Evolutionary conservation across 2,113 vertebrate species (phyloP).

Genomic region (Cariama cristata): DNA sequence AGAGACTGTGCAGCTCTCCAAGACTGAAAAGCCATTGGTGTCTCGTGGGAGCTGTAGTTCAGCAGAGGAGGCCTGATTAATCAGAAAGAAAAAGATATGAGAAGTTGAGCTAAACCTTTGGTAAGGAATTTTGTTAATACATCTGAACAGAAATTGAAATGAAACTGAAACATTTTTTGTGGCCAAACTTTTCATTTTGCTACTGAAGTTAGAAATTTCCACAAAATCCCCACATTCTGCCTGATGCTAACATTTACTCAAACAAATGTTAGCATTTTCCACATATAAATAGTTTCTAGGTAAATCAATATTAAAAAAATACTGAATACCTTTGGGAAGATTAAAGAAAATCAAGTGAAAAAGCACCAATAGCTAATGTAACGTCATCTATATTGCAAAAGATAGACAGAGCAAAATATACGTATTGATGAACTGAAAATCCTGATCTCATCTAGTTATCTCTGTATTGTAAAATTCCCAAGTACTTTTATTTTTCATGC

Average conservation of each 20-base stretch:
- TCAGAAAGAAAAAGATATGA: neutral
- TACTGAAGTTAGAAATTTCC: neutral
- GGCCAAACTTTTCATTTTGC: neutral
- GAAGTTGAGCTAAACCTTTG: neutral
- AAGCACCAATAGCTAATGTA: neutral
- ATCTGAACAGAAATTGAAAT: neutral
- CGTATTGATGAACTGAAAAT: neutral
- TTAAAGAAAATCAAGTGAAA: neutral
- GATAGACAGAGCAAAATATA: neutral
- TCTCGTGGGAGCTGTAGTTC: neutral
- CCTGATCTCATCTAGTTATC: neutral
- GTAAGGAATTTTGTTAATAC: neutral
- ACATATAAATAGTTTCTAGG: neutral
- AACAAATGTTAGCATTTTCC: neutral
- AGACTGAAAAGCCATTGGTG: neutral
- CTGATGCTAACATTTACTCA: neutral
- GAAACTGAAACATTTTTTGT: fast-evolving
- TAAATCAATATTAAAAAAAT: neutral
- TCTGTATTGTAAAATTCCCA: neutral
- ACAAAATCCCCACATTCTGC: neutral
- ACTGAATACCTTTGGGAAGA: neutral
- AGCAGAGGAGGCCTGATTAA: neutral
- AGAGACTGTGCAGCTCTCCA: neutral
- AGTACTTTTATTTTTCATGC: neutral
- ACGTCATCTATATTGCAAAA: neutral